Conservation (phyloP, 2,113 vertebrate genomes). For the Gobio gobio region DNA sequence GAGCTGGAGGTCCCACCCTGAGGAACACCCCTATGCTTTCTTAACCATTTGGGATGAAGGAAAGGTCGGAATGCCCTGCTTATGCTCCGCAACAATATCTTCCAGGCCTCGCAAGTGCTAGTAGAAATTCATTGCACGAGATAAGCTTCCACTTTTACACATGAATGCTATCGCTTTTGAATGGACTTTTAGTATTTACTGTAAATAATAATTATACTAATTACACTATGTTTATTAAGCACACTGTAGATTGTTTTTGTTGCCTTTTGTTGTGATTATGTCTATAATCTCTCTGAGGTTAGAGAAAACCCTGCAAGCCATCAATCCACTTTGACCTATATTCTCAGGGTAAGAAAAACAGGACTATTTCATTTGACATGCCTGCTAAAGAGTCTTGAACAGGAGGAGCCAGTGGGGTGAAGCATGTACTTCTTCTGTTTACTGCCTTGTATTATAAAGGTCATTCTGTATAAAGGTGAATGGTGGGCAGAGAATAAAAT, state of each 20-base stretch:
- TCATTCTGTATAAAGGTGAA: constrained; percentile 56
- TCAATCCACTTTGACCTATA: constrained; percentile 31
- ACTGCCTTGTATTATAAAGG: constrained; percentile 25
- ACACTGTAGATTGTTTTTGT: not conserved
- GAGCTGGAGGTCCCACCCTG: constrained; percentile 23
- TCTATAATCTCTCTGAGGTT: not conserved
- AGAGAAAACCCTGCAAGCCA: not conserved
- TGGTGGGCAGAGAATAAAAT: not conserved
- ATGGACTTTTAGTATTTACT: not conserved
- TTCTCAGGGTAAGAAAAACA: not conserved
- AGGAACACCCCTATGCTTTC: constrained; percentile 37
- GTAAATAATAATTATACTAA: too few relatives aligned
- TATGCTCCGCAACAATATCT: not conserved
- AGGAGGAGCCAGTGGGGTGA: not conserved
- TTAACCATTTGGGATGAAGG: constrained; percentile 40
- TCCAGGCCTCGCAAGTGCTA: not conserved
- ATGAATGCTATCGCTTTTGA: not conserved
- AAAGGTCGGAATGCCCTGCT: not conserved
- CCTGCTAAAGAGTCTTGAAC: not conserved
- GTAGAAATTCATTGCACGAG: not conserved
- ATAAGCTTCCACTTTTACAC: not conserved
- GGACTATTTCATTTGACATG: not conserved
- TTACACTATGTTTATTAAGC: not conserved
- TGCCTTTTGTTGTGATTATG: constrained; percentile 14
- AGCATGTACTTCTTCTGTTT: constrained; percentile 17